Conservation (phyloP, 2,113 vertebrate species). For the Carassius carassius region DNA sequence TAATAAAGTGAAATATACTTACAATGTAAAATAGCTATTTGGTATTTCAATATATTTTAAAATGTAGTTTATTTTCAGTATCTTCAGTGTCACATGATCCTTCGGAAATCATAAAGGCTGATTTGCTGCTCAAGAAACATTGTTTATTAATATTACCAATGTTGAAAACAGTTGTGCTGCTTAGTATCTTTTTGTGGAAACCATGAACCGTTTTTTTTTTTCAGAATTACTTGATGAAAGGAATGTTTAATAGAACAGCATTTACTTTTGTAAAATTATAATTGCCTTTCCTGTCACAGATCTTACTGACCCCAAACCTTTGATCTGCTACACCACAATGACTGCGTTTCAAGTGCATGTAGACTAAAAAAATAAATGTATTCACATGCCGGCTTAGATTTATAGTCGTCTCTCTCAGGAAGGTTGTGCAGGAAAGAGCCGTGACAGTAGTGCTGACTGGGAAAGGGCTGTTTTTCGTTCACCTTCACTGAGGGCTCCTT, state of each 20-base stretch:
- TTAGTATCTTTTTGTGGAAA: too few species aligned
- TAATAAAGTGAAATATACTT: too few species aligned
- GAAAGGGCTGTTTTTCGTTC: conserved; percentile 13
- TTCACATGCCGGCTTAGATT: conserved; percentile 21
- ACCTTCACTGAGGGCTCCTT: not conserved
- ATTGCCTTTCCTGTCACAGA: not conserved
- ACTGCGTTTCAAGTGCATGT: not conserved
- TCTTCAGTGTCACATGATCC: not conserved
- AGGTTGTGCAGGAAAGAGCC: not conserved
- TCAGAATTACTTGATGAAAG: too few species aligned
- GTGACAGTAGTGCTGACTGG: conserved; percentile 19
- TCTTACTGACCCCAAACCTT: not conserved
- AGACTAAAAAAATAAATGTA: conserved; percentile 1
- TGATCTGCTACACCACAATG: not conserved
- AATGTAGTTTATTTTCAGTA: not conserved
- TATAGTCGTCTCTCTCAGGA: conserved; percentile 19
- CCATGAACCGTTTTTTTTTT: too few species aligned
- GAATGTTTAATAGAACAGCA: too few species aligned
- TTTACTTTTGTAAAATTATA: not conserved
- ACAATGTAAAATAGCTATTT: too few species aligned
- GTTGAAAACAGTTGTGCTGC: too few species aligned
- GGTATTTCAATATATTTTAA: too few species aligned
- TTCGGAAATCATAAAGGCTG: not conserved
- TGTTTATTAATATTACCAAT: not conserved
- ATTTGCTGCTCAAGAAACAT: not conserved